Evolutionary conservation across 2,888 invertebrate genomes (phyloP).

Genomic region (Monochamus alternatus): DNA sequence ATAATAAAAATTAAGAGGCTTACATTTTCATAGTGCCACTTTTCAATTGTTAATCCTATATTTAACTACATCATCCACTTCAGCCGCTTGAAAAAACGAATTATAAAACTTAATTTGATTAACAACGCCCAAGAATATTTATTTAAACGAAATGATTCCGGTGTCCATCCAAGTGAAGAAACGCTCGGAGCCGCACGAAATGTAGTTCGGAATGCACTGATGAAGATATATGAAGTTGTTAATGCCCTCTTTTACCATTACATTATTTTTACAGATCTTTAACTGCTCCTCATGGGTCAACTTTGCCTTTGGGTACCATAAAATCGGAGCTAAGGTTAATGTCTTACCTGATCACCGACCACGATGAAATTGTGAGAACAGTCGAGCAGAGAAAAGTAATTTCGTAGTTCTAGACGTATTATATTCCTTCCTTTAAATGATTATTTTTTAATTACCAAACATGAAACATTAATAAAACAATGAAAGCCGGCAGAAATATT

Average conservation of each 20-base stretch:
- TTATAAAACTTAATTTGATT: too few relatives aligned
- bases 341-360: slow-evolving; percentile 69
- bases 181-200: background rate
- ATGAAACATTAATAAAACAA: too few relatives aligned
- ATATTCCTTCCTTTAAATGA: background rate
- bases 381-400: slow-evolving; percentile 69
- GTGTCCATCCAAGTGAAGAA: background rate
- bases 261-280: slow-evolving; percentile 65
- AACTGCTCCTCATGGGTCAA: slow-evolving; percentile 71
- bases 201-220: slow-evolving; percentile 18
- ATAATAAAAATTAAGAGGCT: too few relatives aligned
- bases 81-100: too few relatives aligned
- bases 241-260: slow-evolving; percentile 14
- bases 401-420: background rate
- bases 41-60: too few relatives aligned
- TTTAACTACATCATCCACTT: too few relatives aligned
- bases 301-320: slow-evolving; percentile 72
- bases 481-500: too few relatives aligned
- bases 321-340: slow-evolving; percentile 74
- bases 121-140: background rate
- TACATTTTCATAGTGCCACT: too few relatives aligned
- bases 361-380: slow-evolving; percentile 62
- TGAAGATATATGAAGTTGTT: slow-evolving; percentile 19
- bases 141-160: slow-evolving; percentile 4
- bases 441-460: background rate